These are phyloP conservation scores for Drosophila miranda DNA, from an alignment of 1,140 invertebrate genomes.

Conservation along the genomic window DNA sequence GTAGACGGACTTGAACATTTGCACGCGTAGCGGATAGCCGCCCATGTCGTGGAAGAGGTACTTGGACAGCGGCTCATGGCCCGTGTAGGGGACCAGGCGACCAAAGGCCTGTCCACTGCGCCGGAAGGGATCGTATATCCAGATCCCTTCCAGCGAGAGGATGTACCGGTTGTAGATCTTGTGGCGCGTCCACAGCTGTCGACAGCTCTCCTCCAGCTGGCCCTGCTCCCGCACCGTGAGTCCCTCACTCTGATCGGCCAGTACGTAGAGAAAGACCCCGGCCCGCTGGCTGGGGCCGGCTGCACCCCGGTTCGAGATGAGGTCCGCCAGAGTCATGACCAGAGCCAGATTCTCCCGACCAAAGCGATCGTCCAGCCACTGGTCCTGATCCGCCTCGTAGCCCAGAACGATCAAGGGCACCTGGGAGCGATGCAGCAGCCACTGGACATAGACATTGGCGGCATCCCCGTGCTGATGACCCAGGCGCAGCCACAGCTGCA, in stretches of 20 bases:
- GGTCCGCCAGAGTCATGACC: conserved; percentile 36
- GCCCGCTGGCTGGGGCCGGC: conserved; percentile 17
- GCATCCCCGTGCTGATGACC: conserved; percentile 26
- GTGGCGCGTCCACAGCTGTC: conserved; percentile 41
- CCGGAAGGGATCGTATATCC: conserved; percentile 65
- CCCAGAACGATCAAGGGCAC: conserved; percentile 25
- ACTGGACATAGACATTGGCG: conserved; percentile 43
- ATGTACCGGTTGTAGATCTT: conserved; percentile 61
- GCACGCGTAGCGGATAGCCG: conserved; percentile 66
- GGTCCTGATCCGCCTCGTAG: conserved; percentile 28
- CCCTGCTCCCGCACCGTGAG: conserved; percentile 3
- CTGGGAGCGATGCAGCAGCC: conserved; percentile 41
- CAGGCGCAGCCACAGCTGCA: conserved; percentile 45
- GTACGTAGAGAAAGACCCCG: conserved; percentile 45
- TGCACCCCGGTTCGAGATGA: conserved; percentile 29
- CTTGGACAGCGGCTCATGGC: conserved; percentile 27
- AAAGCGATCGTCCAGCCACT: conserved; percentile 9
- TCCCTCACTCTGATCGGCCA: conserved; percentile 33
- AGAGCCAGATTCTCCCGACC: conserved; percentile 26
- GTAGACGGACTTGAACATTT: conserved; percentile 75
- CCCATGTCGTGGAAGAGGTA: conserved; percentile 59
- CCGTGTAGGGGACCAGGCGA: conserved; percentile 47
- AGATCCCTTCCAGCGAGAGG: conserved; percentile 28
- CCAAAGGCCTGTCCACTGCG: conserved; percentile 30
- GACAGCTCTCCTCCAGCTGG: conserved; percentile 42